These are phyloP conservation scores for Myzus persicae DNA, from an alignment of 1,140 invertebrate species.

Conservation along the genomic window DNA sequence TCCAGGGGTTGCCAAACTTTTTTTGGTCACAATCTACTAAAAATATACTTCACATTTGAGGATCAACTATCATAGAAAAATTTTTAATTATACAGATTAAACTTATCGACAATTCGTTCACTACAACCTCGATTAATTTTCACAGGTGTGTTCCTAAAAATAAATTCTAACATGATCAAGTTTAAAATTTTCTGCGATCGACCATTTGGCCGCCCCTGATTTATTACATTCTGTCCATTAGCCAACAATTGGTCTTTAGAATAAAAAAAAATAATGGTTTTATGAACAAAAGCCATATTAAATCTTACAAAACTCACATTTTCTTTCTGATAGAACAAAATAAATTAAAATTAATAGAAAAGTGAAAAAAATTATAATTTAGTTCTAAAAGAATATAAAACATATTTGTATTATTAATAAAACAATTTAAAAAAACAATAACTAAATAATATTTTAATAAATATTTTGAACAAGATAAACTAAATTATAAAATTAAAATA, in stretches of 20 bases:
- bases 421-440: background rate
- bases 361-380: conserved; percentile 24
- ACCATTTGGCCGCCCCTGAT: too few species aligned
- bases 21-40: too few species aligned
- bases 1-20: too few species aligned
- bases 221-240: background rate
- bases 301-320: background rate
- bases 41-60: too few species aligned
- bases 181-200: too few species aligned
- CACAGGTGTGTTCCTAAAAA: too few species aligned
- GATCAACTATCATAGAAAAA: too few species aligned
- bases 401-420: background rate
- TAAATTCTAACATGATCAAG: too few species aligned
- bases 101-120: too few species aligned
- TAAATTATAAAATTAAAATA: conserved; percentile 22
- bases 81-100: too few species aligned
- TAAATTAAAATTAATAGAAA: conserved; percentile 7
- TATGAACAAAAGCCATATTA: background rate
- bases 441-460: background rate
- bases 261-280: background rate
- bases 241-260: background rate
- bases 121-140: too few species aligned
- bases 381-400: background rate
- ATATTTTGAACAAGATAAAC: conserved; percentile 7
- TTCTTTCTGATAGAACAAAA: background rate